Percentiles rank a stretch among this genome's conserved stretches.
Evolutionary conservation across 2,888 invertebrate genomes (phyloP).

Genomic region (Euproctis similis): DNA sequence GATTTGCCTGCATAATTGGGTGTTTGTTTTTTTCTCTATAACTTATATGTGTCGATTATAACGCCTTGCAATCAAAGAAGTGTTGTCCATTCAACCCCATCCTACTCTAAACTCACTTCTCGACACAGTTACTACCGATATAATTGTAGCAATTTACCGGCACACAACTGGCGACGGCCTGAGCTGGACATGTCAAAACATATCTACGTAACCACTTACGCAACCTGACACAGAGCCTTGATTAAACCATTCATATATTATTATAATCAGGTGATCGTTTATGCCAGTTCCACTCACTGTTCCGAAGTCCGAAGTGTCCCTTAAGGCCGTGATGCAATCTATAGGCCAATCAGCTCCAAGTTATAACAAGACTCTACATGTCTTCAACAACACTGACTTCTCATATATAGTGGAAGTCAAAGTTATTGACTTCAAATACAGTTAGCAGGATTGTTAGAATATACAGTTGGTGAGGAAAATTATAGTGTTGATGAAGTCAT

Average conservation of each 20-base stretch:
- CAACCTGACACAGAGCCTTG: conserved; percentile 45
- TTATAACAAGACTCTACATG: too few species aligned
- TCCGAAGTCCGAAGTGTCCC: conserved; percentile 34
- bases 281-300: conserved; percentile 46
- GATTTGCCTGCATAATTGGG: too few species aligned
- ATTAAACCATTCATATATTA: conserved; percentile 64
- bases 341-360: too few species aligned
- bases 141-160: conserved; percentile 67
- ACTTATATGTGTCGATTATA: too few species aligned
- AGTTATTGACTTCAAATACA: too few species aligned
- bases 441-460: too few species aligned
- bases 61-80: too few species aligned
- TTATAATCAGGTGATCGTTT: conserved; percentile 50
- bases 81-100: conserved; percentile 21
- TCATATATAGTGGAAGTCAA: too few species aligned
- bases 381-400: too few species aligned
- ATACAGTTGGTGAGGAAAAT: too few species aligned
- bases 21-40: too few species aligned
- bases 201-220: conserved; percentile 56
- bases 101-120: conserved; percentile 42
- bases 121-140: conserved; percentile 63
- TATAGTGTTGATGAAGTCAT: too few species aligned
- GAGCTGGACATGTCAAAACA: conserved; percentile 63
- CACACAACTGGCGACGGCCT: conserved; percentile 32
- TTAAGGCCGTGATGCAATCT: conserved; percentile 40